Base-by-base conservation (phyloP, 2,888 invertebrate species). In the Acanthosepion pharaonis region DNA sequence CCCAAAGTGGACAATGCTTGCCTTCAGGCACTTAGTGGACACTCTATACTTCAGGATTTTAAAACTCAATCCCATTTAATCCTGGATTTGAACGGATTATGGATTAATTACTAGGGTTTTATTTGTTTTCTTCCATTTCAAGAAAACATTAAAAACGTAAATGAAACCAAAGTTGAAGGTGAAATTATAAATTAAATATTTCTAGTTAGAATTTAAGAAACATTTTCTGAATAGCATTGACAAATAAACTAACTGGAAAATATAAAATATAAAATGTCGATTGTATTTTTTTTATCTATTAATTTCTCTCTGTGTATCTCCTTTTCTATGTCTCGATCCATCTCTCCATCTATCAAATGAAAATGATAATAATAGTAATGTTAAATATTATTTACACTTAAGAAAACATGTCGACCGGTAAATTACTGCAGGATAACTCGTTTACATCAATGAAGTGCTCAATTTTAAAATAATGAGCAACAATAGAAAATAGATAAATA, bases 11-110 rank as follows among this genome's bases (percentile, higher is more conserved):
- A 78, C 78, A 78, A 78, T 78, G 78, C 4, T 18, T 78, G 15
- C 78, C 78, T 78, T 78, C n/a, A 78, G 78, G 78, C 78, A 78
- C 78, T 78, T 78, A 78, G 78, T 5, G 78, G n/a, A 78, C 78
- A 78, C 78, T 78, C 78, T 8, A 78, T 78, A 78, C 78, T 78
- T n/a, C 23, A 33, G n/a, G 33, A 78, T n/a, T 78, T 78, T n/a
- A 78, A n/a, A 78, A n/a, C 78, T 33, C 11, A 78, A 78, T 78
- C 78, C 78, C 11, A n/a, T 33, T n/a, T 78, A 78, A 78, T 78
- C 78, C 78, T 3, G n/a, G n/a, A 78, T 78, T 78, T 78, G n/a
- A 78, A 78, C n/a, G 78, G 78, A 78, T 78, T 78, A 78, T 78
- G n/a, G 33, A 78, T 78, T 78, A 33, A 78, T 78, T n/a, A n/a